Base-by-base conservation (phyloP, 2,888 invertebrate genomes). In the Thymelicus lineola region DNA sequence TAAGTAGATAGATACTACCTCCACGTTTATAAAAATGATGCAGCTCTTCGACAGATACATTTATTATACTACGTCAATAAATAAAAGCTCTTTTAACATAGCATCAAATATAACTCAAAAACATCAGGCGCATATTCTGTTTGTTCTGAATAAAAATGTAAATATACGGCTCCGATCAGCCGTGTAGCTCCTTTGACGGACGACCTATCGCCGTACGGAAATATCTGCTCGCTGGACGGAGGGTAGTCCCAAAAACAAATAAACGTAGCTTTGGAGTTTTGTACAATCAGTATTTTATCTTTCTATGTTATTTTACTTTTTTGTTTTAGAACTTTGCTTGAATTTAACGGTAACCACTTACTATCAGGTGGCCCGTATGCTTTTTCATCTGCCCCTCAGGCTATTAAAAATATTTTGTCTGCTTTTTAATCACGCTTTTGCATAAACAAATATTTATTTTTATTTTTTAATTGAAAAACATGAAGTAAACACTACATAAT, bases 111-210 rank as follows among this genome's bases (percentile, higher is more conserved):
- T 59, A 38, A 50, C 57, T 62, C 57, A n/a, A 57, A n/a, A 62
- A 62, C 68, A 57, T 55, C 12, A 45, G 36, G 57, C 38, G 55
- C 14, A 5, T 17, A 57, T 62, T 68, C 62, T 75, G 72, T 71
- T 73, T 73, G 74, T 72, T 64, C 70, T 9, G 72, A 61, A 74
- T 75, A 74, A 74, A 75, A 74, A 76, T 75, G 76, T 75, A 75
- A 76, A 77, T 77, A 75, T 71, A 75, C 60, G 59, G 45, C 35
- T 65, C 60, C 73, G 67, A 72, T 75, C 74, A 72, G 63, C 70
- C 75, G 73, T 62, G 68, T 17, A 75, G 74, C 73, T 74, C 73
- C 77, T 80, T 78, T 77, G 77, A 78, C 64, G 67, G 74, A 72
- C 75, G 73, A 75, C 75, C 72, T 75, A 72, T 73, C 66, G 70